Evolutionary conservation across 2,113 vertebrate species (phyloP), one percentile per base, ranked within the genome.

Genomic region (Ammodytes dubius): DNA sequence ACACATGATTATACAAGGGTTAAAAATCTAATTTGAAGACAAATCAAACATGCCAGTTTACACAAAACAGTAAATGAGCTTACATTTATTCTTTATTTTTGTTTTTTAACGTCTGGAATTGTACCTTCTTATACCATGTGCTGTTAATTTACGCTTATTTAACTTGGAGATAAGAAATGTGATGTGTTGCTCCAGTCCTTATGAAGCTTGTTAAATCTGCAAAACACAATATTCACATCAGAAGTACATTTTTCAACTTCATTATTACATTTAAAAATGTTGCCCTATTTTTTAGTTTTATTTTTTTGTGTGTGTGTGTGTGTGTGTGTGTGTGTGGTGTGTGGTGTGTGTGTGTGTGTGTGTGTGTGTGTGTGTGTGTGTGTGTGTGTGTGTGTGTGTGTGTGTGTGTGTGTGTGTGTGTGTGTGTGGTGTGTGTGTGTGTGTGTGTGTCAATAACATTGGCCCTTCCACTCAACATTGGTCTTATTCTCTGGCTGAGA

Each of bases 121-220:
- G 4, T 42, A 37, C 37, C 11, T 2, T 52, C 17, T 60, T 8
- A 6, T 35, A 70, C 27, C 35, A 11, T 53, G 5, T 9, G 15
- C 59, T 82, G 66, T 54, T 69, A 27, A 49, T 70, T 17, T 74
- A n/a, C 66, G 46, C 43, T 63, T 79, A 73, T 74, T 74, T 61
- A 56, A 17, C 17, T 17, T 54, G 42, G 15, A 69, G 66, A 69
- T 27, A 35, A 43, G 7, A 75, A 61, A 45, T 74, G 15, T 86
- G 54, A 74, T 71, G 46, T 74, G 45, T 63, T 49, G 14, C 57
- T 15, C 61, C 15, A 12, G 19, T 64, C 35, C 54, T 65, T 53
- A 72, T 70, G 27, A 77, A 43, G 19, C 42, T 77, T 7, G 70
- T 73, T 81, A 46, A 74, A 66, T 70, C 73, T 80, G 45, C 45